Base-by-base conservation (phyloP, 1,140 invertebrate genomes). In the Marisa cornuarietis region DNA sequence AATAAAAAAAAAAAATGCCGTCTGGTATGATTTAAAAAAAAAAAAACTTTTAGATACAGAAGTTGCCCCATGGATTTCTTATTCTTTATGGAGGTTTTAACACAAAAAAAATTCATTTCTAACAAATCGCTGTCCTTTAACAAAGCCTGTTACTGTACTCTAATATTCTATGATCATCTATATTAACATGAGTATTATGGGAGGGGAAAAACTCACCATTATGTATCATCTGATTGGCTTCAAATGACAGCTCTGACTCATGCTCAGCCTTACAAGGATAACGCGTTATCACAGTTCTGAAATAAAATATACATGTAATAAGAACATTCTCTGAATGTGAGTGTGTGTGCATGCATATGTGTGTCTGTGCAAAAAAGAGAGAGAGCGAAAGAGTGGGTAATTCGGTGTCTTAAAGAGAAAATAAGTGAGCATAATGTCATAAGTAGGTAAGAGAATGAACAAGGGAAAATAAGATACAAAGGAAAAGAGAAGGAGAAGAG, bases 191-290 rank as follows among this genome's bases (percentile, higher is more conserved):
- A 31, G 31, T 24, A 3, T 13, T 22, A 63, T 24, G 6, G 31
- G 31, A 42, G 31, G 31, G 31, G 4, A 6, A 72, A 61, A 63
- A 92, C 93, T 93, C 93, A 98, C 97, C 97, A 94, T 98, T 97
- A 80, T 95, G 96, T 85, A 99, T 98, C 84, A 99, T 97, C 93
- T 98, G 96, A 93, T 99, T 99, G 82, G 97, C 97, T 93, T 98
- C 97, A 93, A 99, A 99, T 63, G 97, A 98, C 81, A 99, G 92
- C 92, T 99, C 98, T 80, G 97, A 96, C 89, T 97, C 96, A 92
- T 97, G 97, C 92, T 98, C 98, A 76, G 97, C 98, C 83, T 97
- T 93, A 92, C 98, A 99, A 71, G 96, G 95, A 92, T 98, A 99
- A 61, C 99, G 91, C 71, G 98, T 99, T 87, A 97, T 93, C 58